Conservation (phyloP, 1,140 invertebrate genomes). For the Neodiprion fabricii region DNA sequence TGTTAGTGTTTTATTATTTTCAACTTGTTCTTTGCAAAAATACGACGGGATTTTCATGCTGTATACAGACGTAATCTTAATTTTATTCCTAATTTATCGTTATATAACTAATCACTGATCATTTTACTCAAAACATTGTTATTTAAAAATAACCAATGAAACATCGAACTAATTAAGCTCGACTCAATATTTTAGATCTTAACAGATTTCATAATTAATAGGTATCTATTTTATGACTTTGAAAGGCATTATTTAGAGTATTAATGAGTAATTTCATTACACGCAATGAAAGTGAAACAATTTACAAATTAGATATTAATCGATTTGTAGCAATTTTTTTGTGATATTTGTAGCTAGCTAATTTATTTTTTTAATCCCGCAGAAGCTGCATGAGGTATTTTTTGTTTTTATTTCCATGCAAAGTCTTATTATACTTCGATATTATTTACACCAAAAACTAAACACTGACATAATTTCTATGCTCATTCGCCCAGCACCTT, state of each 20-base stretch:
- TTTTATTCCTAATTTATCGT: not conserved
- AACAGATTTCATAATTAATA: not conserved
- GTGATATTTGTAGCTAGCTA: not conserved
- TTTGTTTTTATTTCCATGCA: too few relatives aligned
- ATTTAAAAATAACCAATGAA: not conserved
- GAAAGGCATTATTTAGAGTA: not conserved
- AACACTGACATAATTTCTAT: too few relatives aligned
- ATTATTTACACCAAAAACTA: too few relatives aligned
- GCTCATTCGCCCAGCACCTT: too few relatives aligned
- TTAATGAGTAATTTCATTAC: not conserved
- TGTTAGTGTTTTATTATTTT: too few relatives aligned
- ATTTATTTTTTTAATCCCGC: too few relatives aligned
- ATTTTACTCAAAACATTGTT: too few relatives aligned
- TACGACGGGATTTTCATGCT: not conserved
- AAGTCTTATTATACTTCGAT: too few relatives aligned
- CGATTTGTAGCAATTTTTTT: slow-evolving; percentile 3
- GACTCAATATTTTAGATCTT: not conserved
- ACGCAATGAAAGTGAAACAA: not conserved
- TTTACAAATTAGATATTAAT: slow-evolving; percentile 4
- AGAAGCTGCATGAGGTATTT: not conserved
- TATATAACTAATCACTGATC: too few relatives aligned
- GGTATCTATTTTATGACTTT: not conserved
- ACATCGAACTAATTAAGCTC: not conserved
- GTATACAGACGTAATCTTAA: not conserved
- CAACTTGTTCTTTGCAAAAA: too few relatives aligned